A percentile compares a stretch with the other conserved stretches of the same genome.
Conservation (phyloP, 1,140 invertebrate species). For the Nasonia vitripennis region DNA sequence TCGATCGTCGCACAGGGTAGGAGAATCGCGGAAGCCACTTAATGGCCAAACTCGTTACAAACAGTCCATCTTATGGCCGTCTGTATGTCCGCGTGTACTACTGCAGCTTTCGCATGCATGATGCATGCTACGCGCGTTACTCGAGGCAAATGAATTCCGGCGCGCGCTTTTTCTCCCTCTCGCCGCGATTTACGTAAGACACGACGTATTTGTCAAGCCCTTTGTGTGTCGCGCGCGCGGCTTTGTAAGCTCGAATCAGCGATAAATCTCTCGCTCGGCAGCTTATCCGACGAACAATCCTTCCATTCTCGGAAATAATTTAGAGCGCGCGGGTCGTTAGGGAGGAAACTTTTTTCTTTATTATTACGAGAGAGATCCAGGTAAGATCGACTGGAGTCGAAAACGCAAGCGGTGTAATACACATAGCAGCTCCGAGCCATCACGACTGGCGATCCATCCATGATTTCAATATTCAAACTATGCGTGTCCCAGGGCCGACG, state of each 20-base stretch:
- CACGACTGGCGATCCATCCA: not conserved
- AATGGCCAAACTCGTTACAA: not conserved
- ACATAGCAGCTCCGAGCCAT: not conserved
- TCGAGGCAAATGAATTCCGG: not conserved
- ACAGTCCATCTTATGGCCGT: not conserved
- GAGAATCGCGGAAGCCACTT: not conserved
- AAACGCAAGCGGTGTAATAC: too few species aligned
- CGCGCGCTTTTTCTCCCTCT: not conserved
- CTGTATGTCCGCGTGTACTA: not conserved
- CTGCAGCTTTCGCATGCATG: not conserved
- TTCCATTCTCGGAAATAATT: not conserved
- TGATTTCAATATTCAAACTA: not conserved
- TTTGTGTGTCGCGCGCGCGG: not conserved
- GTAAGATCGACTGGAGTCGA: too few species aligned
- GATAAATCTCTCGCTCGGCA: not conserved
- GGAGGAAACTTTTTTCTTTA: not conserved
- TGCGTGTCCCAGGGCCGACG: too few species aligned
- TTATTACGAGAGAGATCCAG: not conserved
- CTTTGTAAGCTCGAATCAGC: not conserved
- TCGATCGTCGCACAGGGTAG: not conserved
- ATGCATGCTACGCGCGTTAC: not conserved
- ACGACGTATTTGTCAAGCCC: not conserved
- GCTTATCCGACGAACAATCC: slow-evolving; percentile 5
- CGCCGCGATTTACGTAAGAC: not conserved
- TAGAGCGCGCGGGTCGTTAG: not conserved